A percentile compares a stretch with the other conserved stretches of the same genome.
These are phyloP conservation scores for Oplegnathus fasciatus DNA, from an alignment of 2,113 vertebrate genomes.

Conservation along the genomic window DNA sequence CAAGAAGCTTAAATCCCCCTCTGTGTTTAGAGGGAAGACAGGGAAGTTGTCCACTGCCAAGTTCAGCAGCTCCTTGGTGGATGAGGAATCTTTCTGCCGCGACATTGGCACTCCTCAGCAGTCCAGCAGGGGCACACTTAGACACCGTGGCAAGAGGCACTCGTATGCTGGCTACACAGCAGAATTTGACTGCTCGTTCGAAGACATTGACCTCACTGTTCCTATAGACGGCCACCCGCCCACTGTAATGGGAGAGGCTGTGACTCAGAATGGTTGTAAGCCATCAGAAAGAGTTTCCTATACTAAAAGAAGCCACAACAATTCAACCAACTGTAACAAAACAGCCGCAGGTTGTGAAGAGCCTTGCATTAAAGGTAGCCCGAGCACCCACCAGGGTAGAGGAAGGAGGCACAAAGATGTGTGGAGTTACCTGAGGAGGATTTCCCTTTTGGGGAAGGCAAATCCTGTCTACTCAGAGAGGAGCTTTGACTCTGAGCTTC, in stretches of 20 bases:
- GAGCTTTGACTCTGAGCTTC: constrained; percentile 85
- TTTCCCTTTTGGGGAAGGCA: constrained; percentile 87
- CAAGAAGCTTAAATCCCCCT: constrained; percentile 88
- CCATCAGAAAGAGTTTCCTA: constrained; percentile 74
- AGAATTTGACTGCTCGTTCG: constrained; percentile 90
- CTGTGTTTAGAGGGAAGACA: constrained; percentile 81
- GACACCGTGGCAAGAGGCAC: constrained; percentile 87
- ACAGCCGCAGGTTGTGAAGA: constrained; percentile 77
- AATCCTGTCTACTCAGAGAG: constrained; percentile 83
- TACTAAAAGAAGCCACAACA: constrained; percentile 81
- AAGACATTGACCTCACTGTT: constrained; percentile 86
- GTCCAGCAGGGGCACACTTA: constrained; percentile 72
- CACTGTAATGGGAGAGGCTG: constrained; percentile 71
- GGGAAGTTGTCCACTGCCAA: constrained; percentile 80
- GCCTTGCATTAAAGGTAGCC: constrained; percentile 76
- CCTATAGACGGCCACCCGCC: constrained; percentile 80
- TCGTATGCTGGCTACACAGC: constrained; percentile 89
- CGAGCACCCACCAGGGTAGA: constrained; percentile 74
- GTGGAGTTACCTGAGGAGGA: constrained; percentile 91
- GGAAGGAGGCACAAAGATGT: constrained; percentile 87
- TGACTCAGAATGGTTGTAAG: constrained; percentile 82
- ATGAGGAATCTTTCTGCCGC: constrained; percentile 75
- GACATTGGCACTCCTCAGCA: constrained; percentile 80
- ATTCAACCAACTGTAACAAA: constrained; percentile 82
- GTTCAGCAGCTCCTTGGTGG: constrained; percentile 77